Conservation (phyloP, 1,140 invertebrate species). For the Aphelinus certus region DNA sequence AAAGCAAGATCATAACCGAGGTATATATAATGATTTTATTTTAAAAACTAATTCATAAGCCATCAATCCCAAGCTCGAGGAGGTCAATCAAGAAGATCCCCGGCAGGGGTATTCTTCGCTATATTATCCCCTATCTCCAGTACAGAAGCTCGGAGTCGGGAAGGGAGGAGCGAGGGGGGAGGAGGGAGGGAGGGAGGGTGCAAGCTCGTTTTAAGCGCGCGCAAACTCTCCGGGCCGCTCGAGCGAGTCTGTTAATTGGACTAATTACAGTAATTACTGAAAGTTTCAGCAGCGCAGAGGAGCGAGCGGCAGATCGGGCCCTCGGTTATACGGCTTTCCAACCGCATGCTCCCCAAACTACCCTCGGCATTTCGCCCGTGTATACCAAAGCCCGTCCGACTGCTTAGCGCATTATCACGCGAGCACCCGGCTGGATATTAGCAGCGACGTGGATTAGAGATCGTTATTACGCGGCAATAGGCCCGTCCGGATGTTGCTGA, state of each 20-base stretch:
- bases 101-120: too few relatives aligned
- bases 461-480: constrained; percentile 34
- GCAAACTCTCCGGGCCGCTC: constrained; percentile 51
- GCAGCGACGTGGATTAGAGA: constrained; percentile 50
- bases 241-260: constrained; percentile 66
- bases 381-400: background rate
- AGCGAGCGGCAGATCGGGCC: background rate
- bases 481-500: too few relatives aligned
- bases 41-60: too few relatives aligned
- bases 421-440: constrained; percentile 56
- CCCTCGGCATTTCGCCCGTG: too few relatives aligned
- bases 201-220: constrained; percentile 6
- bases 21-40: too few relatives aligned
- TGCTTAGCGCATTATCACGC: constrained; percentile 42
- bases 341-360: constrained; percentile 43
- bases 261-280: constrained; percentile 67
- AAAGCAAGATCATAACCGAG: too few relatives aligned
- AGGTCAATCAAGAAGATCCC: too few relatives aligned
- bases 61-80: too few relatives aligned
- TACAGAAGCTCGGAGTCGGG: too few relatives aligned
- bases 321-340: constrained; percentile 53
- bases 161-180: background rate
- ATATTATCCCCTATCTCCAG: too few relatives aligned
- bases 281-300: constrained; percentile 60
- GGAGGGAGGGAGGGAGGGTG: constrained; percentile 34